Evolutionary conservation across 2,797 vertebrate species (phyloP).

Genomic region (Gallinago solitaria): DNA sequence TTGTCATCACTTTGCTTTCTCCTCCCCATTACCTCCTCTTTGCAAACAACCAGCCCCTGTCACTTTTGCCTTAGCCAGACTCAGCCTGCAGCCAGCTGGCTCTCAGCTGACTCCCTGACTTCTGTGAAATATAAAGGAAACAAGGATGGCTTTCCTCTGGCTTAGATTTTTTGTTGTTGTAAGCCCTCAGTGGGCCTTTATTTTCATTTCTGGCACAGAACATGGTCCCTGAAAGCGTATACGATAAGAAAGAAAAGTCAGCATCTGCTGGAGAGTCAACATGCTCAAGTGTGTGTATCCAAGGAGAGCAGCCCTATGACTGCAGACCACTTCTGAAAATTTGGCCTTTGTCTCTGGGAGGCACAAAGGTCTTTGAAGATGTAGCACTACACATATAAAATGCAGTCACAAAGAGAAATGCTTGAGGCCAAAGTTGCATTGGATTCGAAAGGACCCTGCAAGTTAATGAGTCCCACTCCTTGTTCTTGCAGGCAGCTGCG

Average conservation of each 20-base stretch:
- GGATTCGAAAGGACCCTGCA: not conserved
- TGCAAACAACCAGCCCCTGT: not conserved
- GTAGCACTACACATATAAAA: not conserved
- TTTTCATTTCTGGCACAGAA: not conserved
- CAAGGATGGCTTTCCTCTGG: not conserved
- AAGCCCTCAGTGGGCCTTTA: not conserved
- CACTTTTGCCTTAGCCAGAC: not conserved
- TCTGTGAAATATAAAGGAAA: not conserved
- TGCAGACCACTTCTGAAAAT: not conserved
- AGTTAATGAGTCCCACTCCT: not conserved
- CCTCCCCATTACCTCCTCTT: not conserved
- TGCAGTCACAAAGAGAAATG: not conserved
- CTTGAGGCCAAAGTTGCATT: not conserved
- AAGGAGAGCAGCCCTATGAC: not conserved
- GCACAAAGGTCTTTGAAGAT: not conserved
- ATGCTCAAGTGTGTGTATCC: not conserved
- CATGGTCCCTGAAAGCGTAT: not conserved
- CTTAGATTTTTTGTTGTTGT: not conserved
- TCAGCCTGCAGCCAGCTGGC: not conserved
- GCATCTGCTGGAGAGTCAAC: not conserved
- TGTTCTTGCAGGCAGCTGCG: not conserved
- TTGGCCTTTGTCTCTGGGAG: not conserved
- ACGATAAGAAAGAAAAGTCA: not conserved
- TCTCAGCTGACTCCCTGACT: not conserved
- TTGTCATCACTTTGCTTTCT: not conserved